Percentiles rank a stretch among this genome's conserved stretches.
Conservation (phyloP, 2,113 vertebrate genomes). For the Oryzias woworae region DNA sequence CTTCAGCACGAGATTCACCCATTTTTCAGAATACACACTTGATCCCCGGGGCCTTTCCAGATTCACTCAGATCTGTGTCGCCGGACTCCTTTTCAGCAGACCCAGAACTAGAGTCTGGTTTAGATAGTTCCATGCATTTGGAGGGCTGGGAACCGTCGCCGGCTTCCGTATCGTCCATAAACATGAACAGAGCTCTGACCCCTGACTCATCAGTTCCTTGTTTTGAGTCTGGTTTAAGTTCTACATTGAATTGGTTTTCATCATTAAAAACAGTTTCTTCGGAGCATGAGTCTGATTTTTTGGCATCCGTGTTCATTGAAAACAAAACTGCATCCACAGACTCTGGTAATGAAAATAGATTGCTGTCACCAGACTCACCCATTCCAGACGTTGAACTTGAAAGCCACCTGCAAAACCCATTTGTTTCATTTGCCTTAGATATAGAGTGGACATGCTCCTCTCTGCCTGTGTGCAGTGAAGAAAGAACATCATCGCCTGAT, state of each 20-base stretch:
- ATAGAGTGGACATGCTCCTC: constrained; percentile 14
- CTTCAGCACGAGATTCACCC: constrained; percentile 55
- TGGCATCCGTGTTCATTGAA: constrained; percentile 12
- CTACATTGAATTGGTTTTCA: constrained; percentile 2
- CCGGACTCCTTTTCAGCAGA: constrained; percentile 36
- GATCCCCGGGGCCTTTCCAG: not conserved
- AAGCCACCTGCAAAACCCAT: not conserved
- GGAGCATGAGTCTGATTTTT: not conserved
- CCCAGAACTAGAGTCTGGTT: constrained; percentile 21
- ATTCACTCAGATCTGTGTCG: constrained; percentile 40
- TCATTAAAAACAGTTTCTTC: constrained; percentile 47
- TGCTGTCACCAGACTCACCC: constrained; percentile 36
- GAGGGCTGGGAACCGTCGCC: constrained; percentile 40
- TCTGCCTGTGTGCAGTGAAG: constrained; percentile 7
- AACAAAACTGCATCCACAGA: constrained; percentile 43
- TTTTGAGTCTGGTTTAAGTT: constrained; percentile 9
- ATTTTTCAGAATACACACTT: constrained; percentile 22
- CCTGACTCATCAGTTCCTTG: constrained; percentile 47
- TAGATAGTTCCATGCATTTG: not conserved
- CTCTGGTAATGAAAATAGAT: constrained; percentile 36
- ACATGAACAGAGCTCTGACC: constrained; percentile 27
- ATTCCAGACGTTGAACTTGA: constrained; percentile 26
- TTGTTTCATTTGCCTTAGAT: constrained; percentile 34
- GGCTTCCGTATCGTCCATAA: constrained; percentile 40
- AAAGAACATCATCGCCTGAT: constrained; percentile 37